A percentile compares a stretch with the other conserved stretches of the same genome.
Evolutionary conservation across 2,797 vertebrate species (phyloP).

Genomic region (Mormyrus hasselquistii): DNA sequence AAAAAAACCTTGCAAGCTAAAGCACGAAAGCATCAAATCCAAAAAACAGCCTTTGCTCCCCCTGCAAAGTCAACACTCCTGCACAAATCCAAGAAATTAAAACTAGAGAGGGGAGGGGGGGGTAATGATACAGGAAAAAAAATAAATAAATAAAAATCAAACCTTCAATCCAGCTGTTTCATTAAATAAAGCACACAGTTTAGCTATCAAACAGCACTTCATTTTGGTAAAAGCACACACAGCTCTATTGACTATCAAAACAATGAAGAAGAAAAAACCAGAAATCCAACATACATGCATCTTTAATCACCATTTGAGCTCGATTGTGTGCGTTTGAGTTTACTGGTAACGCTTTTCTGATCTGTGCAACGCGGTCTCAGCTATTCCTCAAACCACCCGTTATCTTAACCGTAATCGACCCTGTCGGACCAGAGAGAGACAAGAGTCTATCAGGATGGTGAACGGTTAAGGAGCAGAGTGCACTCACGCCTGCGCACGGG

Average conservation of each 20-base stretch:
- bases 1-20: slow-evolving; percentile 51
- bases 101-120: background rate
- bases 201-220: slow-evolving; percentile 98
- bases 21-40: slow-evolving; percentile 74
- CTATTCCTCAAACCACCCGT: slow-evolving; percentile 98
- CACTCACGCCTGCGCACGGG: slow-evolving; percentile 30
- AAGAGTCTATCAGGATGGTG: slow-evolving; percentile 69
- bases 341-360: slow-evolving; percentile 87
- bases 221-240: slow-evolving; percentile 92
- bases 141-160: slow-evolving; percentile 66
- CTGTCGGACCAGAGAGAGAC: slow-evolving; percentile 99
- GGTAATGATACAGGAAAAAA: slow-evolving; percentile 52
- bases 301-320: slow-evolving; percentile 99
- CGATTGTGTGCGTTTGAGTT: slow-evolving; percentile 92
- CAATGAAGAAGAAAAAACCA: slow-evolving; percentile 49
- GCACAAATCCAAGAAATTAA: slow-evolving; percentile 67
- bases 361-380: slow-evolving; percentile 88
- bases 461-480: slow-evolving; percentile 10
- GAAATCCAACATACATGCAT: slow-evolving; percentile 95
- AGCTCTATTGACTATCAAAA: slow-evolving; percentile 87
- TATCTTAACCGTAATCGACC: slow-evolving; percentile 97
- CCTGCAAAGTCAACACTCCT: slow-evolving; percentile 54
- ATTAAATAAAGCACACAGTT: slow-evolving; percentile 92
- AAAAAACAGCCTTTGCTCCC: slow-evolving; percentile 58
- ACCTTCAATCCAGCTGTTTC: slow-evolving; percentile 70